These are phyloP conservation scores for Paradisaea rubra DNA, from an alignment of 2,113 vertebrate species.

Conservation along the genomic window DNA sequence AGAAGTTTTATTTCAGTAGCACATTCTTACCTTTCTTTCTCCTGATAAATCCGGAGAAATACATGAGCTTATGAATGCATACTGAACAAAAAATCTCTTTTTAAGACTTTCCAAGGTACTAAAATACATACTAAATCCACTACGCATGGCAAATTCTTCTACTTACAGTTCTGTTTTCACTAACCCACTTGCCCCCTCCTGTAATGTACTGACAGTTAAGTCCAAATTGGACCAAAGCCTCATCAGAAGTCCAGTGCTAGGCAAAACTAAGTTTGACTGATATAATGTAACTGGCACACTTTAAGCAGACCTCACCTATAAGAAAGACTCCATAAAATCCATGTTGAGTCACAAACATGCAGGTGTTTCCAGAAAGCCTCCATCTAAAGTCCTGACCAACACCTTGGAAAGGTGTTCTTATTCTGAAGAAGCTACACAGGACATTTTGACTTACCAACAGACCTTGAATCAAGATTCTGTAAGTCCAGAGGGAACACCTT, in stretches of 20 bases:
- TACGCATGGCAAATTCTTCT: not conserved
- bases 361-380: not conserved
- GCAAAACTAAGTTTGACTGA: not conserved
- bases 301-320: not conserved
- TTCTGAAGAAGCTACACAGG: not conserved
- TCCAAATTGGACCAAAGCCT: not conserved
- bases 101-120: not conserved
- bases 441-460: not conserved
- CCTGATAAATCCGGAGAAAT: not conserved
- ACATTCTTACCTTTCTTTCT: not conserved
- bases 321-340: not conserved
- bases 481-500: not conserved
- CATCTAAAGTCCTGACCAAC: not conserved
- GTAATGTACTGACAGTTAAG: not conserved
- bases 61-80: not conserved
- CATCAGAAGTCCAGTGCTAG: not conserved
- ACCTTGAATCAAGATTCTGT: not conserved
- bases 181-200: not conserved
- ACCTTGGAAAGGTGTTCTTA: not conserved
- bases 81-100: not conserved
- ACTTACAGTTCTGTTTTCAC: not conserved
- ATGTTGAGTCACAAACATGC: not conserved
- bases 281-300: not conserved
- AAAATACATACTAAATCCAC: not conserved
- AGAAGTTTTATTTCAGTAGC: not conserved